phyloP scores from a whole-genome alignment of 2,888 invertebrate species.

The Caenorhabditis auriculariae region DNA sequence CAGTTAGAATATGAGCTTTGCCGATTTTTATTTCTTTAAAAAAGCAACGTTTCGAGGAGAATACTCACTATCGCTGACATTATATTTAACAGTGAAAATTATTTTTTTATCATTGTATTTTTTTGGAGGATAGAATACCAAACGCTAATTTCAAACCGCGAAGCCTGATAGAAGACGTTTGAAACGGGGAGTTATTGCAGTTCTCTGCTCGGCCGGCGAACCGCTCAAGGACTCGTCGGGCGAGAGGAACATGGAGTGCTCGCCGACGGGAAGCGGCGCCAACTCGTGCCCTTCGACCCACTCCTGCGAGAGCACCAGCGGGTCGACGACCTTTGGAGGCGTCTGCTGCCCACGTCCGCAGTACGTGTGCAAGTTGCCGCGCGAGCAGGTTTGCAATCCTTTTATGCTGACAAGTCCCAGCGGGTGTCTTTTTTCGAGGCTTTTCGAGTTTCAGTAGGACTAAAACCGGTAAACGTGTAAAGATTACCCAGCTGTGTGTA shows the following conservation, averaged over 20 bases:
- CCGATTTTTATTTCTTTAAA: too few species aligned
- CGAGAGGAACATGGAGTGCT: constrained; percentile 62
- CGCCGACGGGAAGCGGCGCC: constrained; percentile 59
- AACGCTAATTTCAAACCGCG: too few species aligned
- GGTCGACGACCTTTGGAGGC: constrained; percentile 51
- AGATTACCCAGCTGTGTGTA: background rate
- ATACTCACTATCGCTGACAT: too few species aligned
- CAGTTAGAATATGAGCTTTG: too few species aligned
- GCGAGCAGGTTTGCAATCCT: constrained; percentile 39
- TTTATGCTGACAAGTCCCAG: background rate
- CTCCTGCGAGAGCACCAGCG: constrained; percentile 60
- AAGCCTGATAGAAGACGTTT: too few species aligned
- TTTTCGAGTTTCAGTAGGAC: background rate
- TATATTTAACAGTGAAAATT: too few species aligned
- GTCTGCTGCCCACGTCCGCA: constrained; percentile 63
- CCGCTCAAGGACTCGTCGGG: constrained; percentile 63
- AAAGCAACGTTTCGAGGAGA: too few species aligned
- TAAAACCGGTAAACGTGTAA: background rate
- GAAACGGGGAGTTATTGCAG: constrained; percentile 26
- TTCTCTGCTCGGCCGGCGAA: constrained; percentile 61
- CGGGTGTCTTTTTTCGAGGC: background rate
- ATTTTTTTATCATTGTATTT: too few species aligned
- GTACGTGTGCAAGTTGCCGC: constrained; percentile 61
- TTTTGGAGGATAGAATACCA: too few species aligned
- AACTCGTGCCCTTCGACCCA: constrained; percentile 61